phyloP scores from a whole-genome alignment of 2,113 vertebrate genomes.

The Leucopsar rothschildi region DNA sequence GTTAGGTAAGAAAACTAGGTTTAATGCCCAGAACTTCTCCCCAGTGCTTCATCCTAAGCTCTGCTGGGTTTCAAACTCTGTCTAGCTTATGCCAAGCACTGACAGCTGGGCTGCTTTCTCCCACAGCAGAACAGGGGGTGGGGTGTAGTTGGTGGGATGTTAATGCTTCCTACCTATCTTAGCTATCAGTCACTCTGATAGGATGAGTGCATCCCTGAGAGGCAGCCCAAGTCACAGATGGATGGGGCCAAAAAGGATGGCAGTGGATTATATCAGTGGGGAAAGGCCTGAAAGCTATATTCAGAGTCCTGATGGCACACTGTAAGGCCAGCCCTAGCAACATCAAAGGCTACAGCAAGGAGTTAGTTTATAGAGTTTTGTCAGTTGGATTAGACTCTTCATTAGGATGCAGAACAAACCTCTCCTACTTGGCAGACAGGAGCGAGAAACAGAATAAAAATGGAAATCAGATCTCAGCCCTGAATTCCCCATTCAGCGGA shows the following conservation, averaged over 20 bases:
- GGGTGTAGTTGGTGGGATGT: not conserved
- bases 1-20: not conserved
- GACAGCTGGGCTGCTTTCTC: not conserved
- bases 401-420: slow-evolving; percentile 71
- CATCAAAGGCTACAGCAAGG: slow-evolving; percentile 52
- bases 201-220: not conserved
- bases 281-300: not conserved
- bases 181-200: not conserved
- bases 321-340: not conserved
- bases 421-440: slow-evolving; percentile 43
- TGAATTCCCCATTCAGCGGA: slow-evolving; percentile 70
- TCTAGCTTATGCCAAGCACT: not conserved
- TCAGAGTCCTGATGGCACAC: not conserved
- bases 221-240: not conserved
- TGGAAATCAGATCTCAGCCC: slow-evolving; percentile 68
- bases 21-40: not conserved
- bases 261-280: not conserved
- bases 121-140: not conserved
- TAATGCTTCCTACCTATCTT: not conserved
- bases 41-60: not conserved
- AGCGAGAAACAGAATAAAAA: slow-evolving; percentile 68
- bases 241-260: not conserved
- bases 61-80: not conserved
- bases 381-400: slow-evolving; percentile 49
- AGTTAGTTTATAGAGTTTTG: slow-evolving; percentile 30